A percentile compares a stretch with the other conserved stretches of the same genome.
phyloP scores from a whole-genome alignment of 2,888 invertebrate genomes.

The Cataglyphis livida region DNA sequence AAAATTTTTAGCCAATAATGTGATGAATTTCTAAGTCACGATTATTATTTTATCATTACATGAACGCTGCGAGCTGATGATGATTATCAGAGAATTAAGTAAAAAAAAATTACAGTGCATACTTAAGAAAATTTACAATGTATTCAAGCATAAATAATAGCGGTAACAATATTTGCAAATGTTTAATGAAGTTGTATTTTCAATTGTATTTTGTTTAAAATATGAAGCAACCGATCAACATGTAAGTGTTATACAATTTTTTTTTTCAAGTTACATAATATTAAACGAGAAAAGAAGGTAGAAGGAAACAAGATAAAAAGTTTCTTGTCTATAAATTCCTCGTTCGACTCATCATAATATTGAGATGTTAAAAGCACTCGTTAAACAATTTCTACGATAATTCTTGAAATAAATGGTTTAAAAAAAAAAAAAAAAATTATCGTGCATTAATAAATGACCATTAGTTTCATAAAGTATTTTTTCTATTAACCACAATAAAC shows the following conservation, averaged over 20 bases:
- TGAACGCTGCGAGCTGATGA: not conserved
- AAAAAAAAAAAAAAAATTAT: not conserved
- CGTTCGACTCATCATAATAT: not conserved
- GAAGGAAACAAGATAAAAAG: not conserved
- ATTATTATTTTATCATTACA: conserved; percentile 26
- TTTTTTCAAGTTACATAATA: not conserved
- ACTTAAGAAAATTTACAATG: conserved; percentile 53
- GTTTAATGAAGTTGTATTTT: conserved; percentile 30
- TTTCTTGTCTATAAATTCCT: not conserved
- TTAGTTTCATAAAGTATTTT: not conserved
- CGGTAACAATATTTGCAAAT: conserved; percentile 27
- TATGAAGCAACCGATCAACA: not conserved
- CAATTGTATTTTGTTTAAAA: not conserved
- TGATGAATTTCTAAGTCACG: conserved; percentile 20
- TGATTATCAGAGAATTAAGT: conserved; percentile 22
- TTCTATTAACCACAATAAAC: not conserved
- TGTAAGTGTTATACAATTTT: not conserved
- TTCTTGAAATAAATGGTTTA: not conserved
- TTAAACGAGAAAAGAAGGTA: not conserved
- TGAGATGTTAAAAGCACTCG: not conserved
- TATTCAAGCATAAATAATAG: conserved; percentile 45
- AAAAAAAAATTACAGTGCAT: conserved; percentile 37
- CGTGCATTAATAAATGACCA: not conserved
- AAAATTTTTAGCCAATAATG: not conserved
- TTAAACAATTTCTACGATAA: not conserved